Conservation (phyloP, 1,140 invertebrate genomes). For the Solen grandis region DNA sequence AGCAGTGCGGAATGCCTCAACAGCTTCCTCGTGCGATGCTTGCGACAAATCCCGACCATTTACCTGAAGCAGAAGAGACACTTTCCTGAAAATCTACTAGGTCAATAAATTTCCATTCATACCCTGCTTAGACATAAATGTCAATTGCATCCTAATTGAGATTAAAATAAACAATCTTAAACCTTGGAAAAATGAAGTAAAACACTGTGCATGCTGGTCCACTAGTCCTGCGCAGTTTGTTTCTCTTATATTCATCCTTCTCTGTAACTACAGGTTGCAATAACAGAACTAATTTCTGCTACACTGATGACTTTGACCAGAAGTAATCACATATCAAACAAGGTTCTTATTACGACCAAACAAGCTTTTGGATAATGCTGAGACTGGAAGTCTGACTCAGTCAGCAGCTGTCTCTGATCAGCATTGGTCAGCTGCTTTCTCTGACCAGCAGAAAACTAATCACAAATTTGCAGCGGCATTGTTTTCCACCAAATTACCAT, state of each 20-base stretch:
- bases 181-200: background rate
- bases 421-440: background rate
- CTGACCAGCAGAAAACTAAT: background rate
- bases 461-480: background rate
- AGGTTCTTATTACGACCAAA: background rate
- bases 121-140: background rate
- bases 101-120: background rate
- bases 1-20: slow-evolving; percentile 86
- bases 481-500: background rate
- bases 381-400: background rate
- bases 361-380: background rate
- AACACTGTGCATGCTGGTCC: background rate
- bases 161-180: background rate
- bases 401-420: background rate
- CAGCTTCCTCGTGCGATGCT: slow-evolving; percentile 86
- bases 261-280: too few species aligned
- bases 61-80: slow-evolving; percentile 82
- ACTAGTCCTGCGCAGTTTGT: slow-evolving; percentile 12
- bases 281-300: too few species aligned
- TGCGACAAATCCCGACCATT: slow-evolving; percentile 87
- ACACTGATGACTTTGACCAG: too few species aligned
- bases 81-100: slow-evolving; percentile 40
- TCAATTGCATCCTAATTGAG: background rate
- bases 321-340: too few species aligned
- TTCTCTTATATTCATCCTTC: too few species aligned